Base-by-base conservation (phyloP, 2,797 vertebrate species). In the Argyrosomus regius region DNA sequence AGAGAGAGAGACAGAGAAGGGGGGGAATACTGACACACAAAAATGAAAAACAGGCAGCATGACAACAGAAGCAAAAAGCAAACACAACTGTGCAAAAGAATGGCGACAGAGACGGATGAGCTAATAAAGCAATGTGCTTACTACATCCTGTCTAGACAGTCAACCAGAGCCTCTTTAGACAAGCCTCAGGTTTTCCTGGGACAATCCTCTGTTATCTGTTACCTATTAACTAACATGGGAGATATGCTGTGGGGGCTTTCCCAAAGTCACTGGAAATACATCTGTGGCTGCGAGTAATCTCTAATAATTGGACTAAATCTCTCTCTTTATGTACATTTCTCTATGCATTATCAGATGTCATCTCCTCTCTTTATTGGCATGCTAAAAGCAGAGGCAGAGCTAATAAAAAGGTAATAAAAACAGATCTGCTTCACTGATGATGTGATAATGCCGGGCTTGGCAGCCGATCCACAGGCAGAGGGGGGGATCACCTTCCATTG, bases 81-180 rank as follows among this genome's bases (percentile, higher is more conserved):
- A n/a, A 31, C 74, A 63, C 52, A 72, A 66, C 39, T 53, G 58
- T 63, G 78, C 12, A 45, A 71, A 80, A 71, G 76, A 83, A 71
- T 43, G 35, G 13, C 57, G 67, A 77, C 45, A 56, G 68, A 84
- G 71, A 84, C 54, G 77, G 67, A 88, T 66, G 83, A 80, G 86
- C 77, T 75, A 82, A 88, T 86, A 85, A 89, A 82, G 83, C 56
- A 12, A 48, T 45, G 74, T 65, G 58, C 75, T 88, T 81, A 72
- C 82, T 71, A 75, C 85, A 87, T 92, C 90, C 83, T 85, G 91
- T 92, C 89, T 91, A 92, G 90, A 92, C 87, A 53, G 63, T 69
- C 71, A 76, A 31, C 48, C 65, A 72, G 62, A 61, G 61, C 58
- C 59, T 66, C 56, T 66, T 64, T 28, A 80, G 46, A 74, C 3